Evolutionary conservation across 2,113 vertebrate species (phyloP).

Genomic region (Eclectus roratus): DNA sequence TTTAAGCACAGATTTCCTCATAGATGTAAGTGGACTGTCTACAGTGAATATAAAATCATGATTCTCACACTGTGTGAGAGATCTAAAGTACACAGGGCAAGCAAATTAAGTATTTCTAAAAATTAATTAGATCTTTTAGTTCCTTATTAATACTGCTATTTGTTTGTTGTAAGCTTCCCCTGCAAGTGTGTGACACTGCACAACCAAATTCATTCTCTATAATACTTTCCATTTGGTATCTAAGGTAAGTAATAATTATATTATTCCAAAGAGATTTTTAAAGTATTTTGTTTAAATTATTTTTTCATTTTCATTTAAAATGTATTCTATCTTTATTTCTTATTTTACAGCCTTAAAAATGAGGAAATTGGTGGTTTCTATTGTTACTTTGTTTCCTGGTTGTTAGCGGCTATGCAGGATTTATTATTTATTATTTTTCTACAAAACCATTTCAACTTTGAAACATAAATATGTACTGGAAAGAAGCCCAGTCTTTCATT

Average conservation of each 20-base stretch:
- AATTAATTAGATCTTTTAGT: not conserved
- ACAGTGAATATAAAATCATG: not conserved
- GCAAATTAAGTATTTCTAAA: not conserved
- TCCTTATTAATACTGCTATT: not conserved
- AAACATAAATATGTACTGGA: not conserved
- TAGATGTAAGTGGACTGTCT: not conserved
- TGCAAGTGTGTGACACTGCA: not conserved
- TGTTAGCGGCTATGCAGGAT: not conserved
- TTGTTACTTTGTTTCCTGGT: not conserved
- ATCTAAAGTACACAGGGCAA: not conserved
- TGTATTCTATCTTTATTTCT: not conserved
- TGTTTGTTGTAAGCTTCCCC: not conserved
- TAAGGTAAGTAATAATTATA: not conserved
- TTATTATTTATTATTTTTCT: not conserved
- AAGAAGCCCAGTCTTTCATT: slow-evolving; percentile 3
- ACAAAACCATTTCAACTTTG: not conserved
- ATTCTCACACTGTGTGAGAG: not conserved
- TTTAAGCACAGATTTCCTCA: not conserved
- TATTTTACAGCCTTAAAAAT: not conserved
- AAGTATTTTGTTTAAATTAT: not conserved
- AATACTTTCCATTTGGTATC: not conserved
- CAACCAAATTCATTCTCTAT: not conserved
- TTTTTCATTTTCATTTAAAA: not conserved
- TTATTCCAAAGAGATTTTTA: not conserved
- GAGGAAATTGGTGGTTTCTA: not conserved